These are phyloP conservation scores for Eudyptes chrysolophus DNA, from an alignment of 2,113 vertebrate genomes.

Conservation along the genomic window DNA sequence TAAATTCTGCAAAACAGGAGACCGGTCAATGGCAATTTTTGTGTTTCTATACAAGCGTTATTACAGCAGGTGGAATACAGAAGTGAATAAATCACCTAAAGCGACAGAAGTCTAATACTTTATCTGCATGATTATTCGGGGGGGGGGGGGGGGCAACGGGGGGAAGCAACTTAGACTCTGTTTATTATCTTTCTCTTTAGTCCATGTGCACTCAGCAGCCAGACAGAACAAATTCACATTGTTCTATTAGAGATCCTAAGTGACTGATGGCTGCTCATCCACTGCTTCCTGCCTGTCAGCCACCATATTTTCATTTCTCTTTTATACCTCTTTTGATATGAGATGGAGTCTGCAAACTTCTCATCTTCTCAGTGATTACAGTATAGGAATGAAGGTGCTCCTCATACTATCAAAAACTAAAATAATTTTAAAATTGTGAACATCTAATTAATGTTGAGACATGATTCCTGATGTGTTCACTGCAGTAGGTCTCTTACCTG, in stretches of 20 bases:
- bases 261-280: not conserved
- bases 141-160: no score
- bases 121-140: not conserved
- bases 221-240: not conserved
- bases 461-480: not conserved
- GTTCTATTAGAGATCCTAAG: not conserved
- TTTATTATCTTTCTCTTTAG: not conserved
- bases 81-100: not conserved
- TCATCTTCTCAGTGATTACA: not conserved
- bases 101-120: not conserved
- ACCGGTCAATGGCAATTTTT: not conserved
- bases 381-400: not conserved
- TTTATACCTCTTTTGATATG: not conserved
- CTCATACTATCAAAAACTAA: not conserved
- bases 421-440: not conserved
- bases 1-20: not conserved
- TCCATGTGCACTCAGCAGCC: accelerated
- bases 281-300: not conserved
- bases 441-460: not conserved
- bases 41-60: not conserved
- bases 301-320: not conserved
- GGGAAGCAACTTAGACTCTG: not conserved
- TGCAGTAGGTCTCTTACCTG: not conserved
- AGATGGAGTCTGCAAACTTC: not conserved
- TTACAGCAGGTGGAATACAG: not conserved